These are phyloP conservation scores for Mormyrus lacerda DNA, from an alignment of 2,113 vertebrate species.

Conservation along the genomic window DNA sequence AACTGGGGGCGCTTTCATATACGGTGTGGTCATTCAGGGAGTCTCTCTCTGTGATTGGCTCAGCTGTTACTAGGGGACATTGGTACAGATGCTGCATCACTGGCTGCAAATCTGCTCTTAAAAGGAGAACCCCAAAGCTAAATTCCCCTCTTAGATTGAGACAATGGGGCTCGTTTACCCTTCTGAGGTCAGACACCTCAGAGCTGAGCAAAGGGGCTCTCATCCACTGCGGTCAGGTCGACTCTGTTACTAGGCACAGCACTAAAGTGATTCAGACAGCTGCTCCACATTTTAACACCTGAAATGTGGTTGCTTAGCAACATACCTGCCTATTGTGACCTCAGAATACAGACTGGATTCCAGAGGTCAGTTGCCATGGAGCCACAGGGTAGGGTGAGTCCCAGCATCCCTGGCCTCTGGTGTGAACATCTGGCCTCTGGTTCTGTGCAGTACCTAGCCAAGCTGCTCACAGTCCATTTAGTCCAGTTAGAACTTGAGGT, in stretches of 20 bases:
- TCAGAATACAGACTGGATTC: not conserved
- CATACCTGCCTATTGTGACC: not conserved
- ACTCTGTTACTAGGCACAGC: not conserved
- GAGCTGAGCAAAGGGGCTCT: not conserved
- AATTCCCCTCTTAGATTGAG: not conserved
- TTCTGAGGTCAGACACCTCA: not conserved
- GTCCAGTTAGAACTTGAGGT: too few relatives aligned
- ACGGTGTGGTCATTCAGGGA: not conserved
- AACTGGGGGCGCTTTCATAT: not conserved
- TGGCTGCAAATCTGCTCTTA: not conserved
- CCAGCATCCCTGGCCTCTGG: not conserved
- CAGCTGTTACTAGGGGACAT: slow-evolving; percentile 4
- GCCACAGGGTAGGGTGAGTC: not conserved
- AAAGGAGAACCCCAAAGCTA: not conserved
- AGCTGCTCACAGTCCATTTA: not conserved
- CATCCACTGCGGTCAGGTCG: not conserved
- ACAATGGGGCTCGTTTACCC: not conserved
- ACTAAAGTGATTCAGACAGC: not conserved
- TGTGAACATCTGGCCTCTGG: not conserved
- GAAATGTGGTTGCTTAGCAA: slow-evolving; percentile 6
- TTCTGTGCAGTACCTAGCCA: not conserved
- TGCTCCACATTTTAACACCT: not conserved
- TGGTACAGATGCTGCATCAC: not conserved
- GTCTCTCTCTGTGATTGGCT: not conserved
- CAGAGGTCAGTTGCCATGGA: slow-evolving; percentile 2